Conservation (phyloP, 2,888 invertebrate species). For the Diabrotica balteata region DNA sequence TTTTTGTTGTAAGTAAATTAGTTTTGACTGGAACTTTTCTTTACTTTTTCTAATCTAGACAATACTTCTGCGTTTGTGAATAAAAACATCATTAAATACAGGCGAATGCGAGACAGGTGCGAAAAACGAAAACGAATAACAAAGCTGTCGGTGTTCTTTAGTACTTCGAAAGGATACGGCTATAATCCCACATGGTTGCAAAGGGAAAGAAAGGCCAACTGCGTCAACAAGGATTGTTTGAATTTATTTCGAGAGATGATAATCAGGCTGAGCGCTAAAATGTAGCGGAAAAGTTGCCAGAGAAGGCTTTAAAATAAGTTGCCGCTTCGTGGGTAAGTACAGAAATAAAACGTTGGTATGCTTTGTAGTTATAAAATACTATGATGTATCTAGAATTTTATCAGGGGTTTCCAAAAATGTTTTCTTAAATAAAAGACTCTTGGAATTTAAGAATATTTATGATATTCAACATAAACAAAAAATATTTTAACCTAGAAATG, state of each 20-base stretch:
- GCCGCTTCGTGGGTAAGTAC: background rate
- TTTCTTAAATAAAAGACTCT: too few species aligned
- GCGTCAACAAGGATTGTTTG: conserved; percentile 54
- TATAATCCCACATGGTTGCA: conserved; percentile 41
- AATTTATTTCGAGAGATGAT: conserved; percentile 53
- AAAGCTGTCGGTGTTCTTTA: conserved; percentile 9
- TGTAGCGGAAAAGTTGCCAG: conserved; percentile 9
- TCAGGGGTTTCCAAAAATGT: too few species aligned
- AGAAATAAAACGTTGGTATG: background rate
- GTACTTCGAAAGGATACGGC: conserved; percentile 38
- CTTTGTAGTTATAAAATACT: too few species aligned
- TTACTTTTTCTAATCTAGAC: too few species aligned
- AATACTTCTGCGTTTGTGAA: too few species aligned
- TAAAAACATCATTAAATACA: too few species aligned
- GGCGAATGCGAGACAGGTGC: conserved; percentile 2
- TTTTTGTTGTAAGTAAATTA: too few species aligned
- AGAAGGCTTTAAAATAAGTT: conserved; percentile 2
- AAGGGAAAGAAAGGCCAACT: conserved; percentile 48
- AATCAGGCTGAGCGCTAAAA: conserved; percentile 47
- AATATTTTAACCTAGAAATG: too few species aligned
- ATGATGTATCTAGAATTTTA: too few species aligned
- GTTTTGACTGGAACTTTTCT: too few species aligned
- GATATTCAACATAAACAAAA: too few species aligned
- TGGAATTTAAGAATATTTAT: too few species aligned
- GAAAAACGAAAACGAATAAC: conserved; percentile 10